These are phyloP conservation scores for Bothrops jararaca DNA, from an alignment of 2,113 vertebrate genomes.

Conservation along the genomic window DNA sequence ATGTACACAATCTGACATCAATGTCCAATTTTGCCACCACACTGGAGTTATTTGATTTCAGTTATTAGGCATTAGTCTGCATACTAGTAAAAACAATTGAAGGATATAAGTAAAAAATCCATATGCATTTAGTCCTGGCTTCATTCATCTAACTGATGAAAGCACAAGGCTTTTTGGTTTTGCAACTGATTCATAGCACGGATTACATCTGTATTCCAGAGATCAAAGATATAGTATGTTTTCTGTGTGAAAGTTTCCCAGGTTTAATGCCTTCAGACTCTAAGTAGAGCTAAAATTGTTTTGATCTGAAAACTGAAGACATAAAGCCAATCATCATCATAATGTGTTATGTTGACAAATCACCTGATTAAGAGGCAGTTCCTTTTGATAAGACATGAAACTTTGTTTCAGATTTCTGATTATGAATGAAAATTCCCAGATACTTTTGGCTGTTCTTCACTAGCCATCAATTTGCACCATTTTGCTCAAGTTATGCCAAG, in stretches of 20 bases:
- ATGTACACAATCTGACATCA: background rate
- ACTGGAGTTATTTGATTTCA: background rate
- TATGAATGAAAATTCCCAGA: background rate
- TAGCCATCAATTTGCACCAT: background rate
- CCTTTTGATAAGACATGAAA: background rate
- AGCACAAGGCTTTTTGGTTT: background rate
- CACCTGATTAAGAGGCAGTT: background rate
- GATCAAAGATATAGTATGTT: background rate
- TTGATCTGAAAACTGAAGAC: background rate
- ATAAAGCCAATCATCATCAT: background rate
- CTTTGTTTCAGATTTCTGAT: background rate
- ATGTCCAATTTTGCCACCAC: background rate
- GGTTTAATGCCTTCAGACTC: background rate
- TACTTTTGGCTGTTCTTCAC: background rate
- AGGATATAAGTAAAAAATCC: background rate
- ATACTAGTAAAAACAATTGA: background rate
- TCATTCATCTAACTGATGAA: background rate
- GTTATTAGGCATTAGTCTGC: background rate
- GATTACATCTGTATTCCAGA: background rate
- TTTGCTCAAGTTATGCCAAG: background rate
- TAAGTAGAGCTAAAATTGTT: background rate
- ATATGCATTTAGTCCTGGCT: background rate
- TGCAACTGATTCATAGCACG: background rate
- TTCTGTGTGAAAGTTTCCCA: background rate
- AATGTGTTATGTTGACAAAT: background rate